Conservation (phyloP, 2,797 vertebrate genomes). For the Muscicapa comitata region DNA sequence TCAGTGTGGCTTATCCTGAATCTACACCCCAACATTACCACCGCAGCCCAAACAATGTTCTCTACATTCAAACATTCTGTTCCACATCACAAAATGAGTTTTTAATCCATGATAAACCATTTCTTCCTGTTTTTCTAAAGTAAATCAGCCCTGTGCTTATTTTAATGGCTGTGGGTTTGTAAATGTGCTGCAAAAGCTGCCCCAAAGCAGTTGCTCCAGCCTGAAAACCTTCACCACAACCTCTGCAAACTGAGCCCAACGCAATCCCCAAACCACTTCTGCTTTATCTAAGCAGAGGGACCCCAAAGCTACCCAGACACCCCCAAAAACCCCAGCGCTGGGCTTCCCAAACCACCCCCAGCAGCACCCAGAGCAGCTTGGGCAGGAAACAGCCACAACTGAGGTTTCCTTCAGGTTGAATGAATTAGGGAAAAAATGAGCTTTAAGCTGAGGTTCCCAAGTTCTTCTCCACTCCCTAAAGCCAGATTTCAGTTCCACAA, state of each 20-base stretch:
- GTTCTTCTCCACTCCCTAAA: not conserved
- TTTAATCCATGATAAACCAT: not conserved
- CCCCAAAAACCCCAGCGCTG: not conserved
- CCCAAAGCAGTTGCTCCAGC: accelerated
- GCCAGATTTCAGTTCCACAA: not conserved
- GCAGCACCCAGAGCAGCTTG: accelerated
- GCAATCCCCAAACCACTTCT: not conserved
- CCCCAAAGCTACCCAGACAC: not conserved
- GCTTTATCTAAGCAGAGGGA: not conserved
- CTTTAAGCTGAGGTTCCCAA: not conserved
- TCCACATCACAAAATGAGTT: not conserved
- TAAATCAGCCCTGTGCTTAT: not conserved
- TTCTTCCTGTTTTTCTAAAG: not conserved
- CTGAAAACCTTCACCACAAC: not conserved
- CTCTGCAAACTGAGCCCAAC: not conserved
- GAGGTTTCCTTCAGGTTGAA: not conserved
- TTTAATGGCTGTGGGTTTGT: accelerated
- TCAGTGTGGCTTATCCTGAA: not conserved
- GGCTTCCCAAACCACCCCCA: not conserved
- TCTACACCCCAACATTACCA: not conserved
- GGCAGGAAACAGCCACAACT: accelerated
- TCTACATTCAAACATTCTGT: not conserved
- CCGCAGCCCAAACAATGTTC: not conserved
- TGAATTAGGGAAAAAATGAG: not conserved
- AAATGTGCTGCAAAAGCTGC: not conserved